A percentile compares a stretch with the other conserved stretches of the same genome.
Evolutionary conservation across 2,113 vertebrate species (phyloP).

Genomic region (Tinamus guttatus): DNA sequence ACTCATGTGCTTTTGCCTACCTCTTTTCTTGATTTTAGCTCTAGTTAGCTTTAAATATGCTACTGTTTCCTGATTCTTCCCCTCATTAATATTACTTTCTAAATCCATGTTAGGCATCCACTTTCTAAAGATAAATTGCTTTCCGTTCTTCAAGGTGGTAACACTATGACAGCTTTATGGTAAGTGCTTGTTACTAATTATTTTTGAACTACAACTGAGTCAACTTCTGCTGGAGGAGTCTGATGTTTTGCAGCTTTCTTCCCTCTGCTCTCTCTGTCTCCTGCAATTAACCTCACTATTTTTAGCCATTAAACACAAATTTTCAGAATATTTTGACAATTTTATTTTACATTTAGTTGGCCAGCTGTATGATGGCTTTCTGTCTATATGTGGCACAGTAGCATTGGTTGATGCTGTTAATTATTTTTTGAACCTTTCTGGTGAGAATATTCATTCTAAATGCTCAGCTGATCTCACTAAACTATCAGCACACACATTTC

Average conservation of each 20-base stretch:
- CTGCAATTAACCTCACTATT: conserved; percentile 69
- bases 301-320: conserved; percentile 45
- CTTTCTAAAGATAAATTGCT: conserved; percentile 53
- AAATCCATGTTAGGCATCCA: background rate
- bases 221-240: conserved; percentile 32
- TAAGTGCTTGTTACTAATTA: conserved; percentile 65
- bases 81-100: conserved; percentile 57
- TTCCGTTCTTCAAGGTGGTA: conserved; percentile 56
- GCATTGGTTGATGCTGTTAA: conserved; percentile 16
- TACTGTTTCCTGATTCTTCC: conserved; percentile 12
- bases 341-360: conserved; percentile 40
- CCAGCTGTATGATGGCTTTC: conserved; percentile 8
- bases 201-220: conserved; percentile 52
- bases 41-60: conserved; percentile 7
- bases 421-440: background rate
- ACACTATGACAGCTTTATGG: conserved; percentile 18
- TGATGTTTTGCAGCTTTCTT: conserved; percentile 16
- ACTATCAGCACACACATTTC: background rate
- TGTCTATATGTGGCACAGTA: conserved; percentile 1
- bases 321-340: background rate
- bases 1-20: conserved; percentile 36
- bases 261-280: background rate
- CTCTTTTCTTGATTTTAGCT: conserved; percentile 41
- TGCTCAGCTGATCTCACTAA: conserved; percentile 32
- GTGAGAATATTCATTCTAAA: conserved; percentile 24